These are phyloP conservation scores for Cotesia congregata DNA, from an alignment of 2,888 invertebrate genomes.

Conservation along the genomic window DNA sequence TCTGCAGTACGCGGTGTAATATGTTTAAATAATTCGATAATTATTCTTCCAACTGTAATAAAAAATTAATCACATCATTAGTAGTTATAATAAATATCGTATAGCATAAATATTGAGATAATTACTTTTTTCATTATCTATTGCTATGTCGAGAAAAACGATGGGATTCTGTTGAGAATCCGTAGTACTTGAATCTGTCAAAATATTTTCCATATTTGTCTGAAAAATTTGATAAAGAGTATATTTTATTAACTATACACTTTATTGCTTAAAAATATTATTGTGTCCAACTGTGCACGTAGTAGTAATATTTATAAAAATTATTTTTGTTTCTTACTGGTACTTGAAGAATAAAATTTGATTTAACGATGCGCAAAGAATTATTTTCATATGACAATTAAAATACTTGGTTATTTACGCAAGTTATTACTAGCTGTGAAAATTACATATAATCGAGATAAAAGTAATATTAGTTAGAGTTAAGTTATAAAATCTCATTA, in stretches of 20 bases:
- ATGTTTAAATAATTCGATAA: slow-evolving; percentile 89
- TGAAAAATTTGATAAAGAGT: not conserved
- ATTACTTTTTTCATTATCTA: slow-evolving; percentile 79
- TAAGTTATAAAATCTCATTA: not conserved
- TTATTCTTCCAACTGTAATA: slow-evolving; percentile 80
- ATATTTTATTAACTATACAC: not conserved
- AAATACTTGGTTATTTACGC: not conserved
- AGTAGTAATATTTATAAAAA: no score
- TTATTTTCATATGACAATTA: not conserved
- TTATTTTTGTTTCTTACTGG: not conserved
- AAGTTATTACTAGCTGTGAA: no score
- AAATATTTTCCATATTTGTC: not conserved
- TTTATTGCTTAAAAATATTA: not conserved
- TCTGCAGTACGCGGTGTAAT: slow-evolving; percentile 89
- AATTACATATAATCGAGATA: no score
- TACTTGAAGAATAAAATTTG: no score
- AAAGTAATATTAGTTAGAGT: no score
- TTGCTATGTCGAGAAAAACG: slow-evolving; percentile 80
- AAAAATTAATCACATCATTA: slow-evolving; percentile 30
- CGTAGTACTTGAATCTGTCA: slow-evolving; percentile 39
- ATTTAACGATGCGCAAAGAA: not conserved
- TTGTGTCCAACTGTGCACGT: not conserved
- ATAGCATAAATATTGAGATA: slow-evolving; percentile 16
- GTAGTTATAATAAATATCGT: not conserved
- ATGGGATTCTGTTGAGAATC: slow-evolving; percentile 72